These are phyloP conservation scores for Thymelicus sylvestris DNA, from an alignment of 2,888 invertebrate species.

Conservation along the genomic window DNA sequence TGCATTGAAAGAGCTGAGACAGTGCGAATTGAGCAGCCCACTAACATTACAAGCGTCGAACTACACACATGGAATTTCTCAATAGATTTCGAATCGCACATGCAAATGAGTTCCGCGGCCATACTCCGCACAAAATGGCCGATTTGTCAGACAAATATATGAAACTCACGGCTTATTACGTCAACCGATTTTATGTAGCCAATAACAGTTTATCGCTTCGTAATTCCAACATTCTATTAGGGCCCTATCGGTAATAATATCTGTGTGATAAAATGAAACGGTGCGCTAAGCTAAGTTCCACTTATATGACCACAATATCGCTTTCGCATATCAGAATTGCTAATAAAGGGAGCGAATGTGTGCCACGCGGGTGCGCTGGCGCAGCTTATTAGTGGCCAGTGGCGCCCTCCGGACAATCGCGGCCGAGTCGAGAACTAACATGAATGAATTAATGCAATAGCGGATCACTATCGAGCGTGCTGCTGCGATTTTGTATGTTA, in stretches of 20 bases:
- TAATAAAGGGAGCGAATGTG: constrained; percentile 77
- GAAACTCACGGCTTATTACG: constrained; percentile 71
- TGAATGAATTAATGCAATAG: constrained; percentile 45
- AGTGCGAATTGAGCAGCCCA: constrained; percentile 27
- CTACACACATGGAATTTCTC: constrained; percentile 48
- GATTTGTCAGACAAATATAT: constrained; percentile 77
- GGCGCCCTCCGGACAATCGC: constrained; percentile 62
- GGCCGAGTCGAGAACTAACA: constrained; percentile 47
- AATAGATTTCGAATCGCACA: constrained; percentile 63
- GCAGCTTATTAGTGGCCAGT: constrained; percentile 58
- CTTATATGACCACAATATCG: constrained; percentile 76
- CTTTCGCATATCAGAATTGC: constrained; percentile 81
- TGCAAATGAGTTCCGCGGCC: constrained; percentile 60
- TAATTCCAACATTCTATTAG: constrained; percentile 74
- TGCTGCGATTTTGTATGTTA: background rate
- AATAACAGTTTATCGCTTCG: constrained; percentile 69
- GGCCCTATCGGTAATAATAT: constrained; percentile 64
- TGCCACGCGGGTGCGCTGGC: constrained; percentile 63
- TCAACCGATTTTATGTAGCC: constrained; percentile 70
- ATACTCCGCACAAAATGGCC: constrained; percentile 65
- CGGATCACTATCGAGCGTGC: constrained; percentile 11
- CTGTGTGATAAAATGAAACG: constrained; percentile 75
- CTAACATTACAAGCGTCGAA: constrained; percentile 21
- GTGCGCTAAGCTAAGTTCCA: constrained; percentile 62
- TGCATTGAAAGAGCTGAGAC: constrained; percentile 37